Evolutionary conservation across 1,140 invertebrate genomes (phyloP), one percentile per base, ranked within the genome.

Genomic region (Carcinoscorpius rotundicauda): DNA sequence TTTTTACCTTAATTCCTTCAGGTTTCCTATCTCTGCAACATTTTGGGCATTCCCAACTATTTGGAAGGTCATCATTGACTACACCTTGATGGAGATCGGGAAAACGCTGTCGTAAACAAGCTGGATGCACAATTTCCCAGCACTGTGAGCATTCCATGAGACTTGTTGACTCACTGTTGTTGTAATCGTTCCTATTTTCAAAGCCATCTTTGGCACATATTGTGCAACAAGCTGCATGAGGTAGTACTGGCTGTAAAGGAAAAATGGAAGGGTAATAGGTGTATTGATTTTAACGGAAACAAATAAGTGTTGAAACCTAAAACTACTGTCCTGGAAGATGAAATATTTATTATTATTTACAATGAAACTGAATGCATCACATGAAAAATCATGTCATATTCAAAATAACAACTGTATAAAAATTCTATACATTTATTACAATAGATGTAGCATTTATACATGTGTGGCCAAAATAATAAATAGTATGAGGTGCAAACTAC

Each of bases 21-120:
- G 70, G 68, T 64, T 71, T 71, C 6, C 70, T 68, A 65, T 71
- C 68, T 51, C 68, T 61, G 50, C 68, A 69, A 79, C 95, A 98
- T 60, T 88, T 85, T 3, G 91, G 88, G 79, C 95, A 98, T 75
- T 97, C 93, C 95, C 95, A 98, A 71, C 91, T 94, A 75, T 96
- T 97, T 29, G 93, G 93, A 69, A 97, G 79, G 79, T 97, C 95
- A 75, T 97, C 93, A 78, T 93, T 97, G 70, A 86, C 81, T 2
- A 89, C 89, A 56, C 82, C 78, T 10, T 68, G 60, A 4, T 56
- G 63, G 0, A 72, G 60, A 51, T 72, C 69, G 4, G 71, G 71
- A 72, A 72, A 64, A 67, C 67, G 71, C 74, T 78, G 59, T 67
- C 77, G 63, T 11, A 91, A 83, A 78, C 93, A 97, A 0, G 84